These are phyloP conservation scores for Capitulum mitella DNA, from an alignment of 2,888 invertebrate species.

Conservation along the genomic window DNA sequence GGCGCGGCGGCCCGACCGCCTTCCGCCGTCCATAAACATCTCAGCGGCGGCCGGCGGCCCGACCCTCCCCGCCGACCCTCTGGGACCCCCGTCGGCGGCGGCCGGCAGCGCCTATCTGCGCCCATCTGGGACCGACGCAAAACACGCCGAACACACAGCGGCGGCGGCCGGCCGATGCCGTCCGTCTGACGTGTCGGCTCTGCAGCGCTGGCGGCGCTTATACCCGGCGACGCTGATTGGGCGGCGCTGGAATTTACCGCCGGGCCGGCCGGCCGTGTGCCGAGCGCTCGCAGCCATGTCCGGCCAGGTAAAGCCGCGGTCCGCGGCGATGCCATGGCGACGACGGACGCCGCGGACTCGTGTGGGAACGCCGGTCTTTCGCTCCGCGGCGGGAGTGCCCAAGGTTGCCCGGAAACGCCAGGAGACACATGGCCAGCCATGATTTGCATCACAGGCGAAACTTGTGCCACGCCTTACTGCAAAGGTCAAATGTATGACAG, in stretches of 20 bases:
- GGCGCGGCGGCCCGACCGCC: background rate
- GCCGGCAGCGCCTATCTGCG: background rate
- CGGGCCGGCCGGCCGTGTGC: background rate
- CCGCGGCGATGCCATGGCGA: background rate
- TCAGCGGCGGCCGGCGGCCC: background rate
- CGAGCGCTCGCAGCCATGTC: background rate
- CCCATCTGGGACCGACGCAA: slow-evolving; percentile 2
- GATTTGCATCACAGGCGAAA: too few species aligned
- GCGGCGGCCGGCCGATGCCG: background rate
- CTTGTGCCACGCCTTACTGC: too few species aligned
- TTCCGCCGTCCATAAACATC: background rate
- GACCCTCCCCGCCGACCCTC: too few species aligned
- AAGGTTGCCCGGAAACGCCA: too few species aligned
- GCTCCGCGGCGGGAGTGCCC: too few species aligned
- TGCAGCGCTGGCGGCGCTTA: background rate
- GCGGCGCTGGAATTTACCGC: background rate
- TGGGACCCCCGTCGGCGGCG: too few species aligned
- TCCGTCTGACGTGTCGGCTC: background rate
- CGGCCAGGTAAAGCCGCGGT: background rate
- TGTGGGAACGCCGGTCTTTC: too few species aligned
- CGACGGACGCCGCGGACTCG: too few species aligned
- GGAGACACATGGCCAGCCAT: too few species aligned
- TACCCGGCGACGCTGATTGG: slow-evolving; percentile 5
- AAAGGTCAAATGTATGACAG: too few species aligned
- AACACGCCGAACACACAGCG: background rate